These are phyloP conservation scores for Brachystomella parvula DNA, from an alignment of 1,140 invertebrate species.

Conservation along the genomic window DNA sequence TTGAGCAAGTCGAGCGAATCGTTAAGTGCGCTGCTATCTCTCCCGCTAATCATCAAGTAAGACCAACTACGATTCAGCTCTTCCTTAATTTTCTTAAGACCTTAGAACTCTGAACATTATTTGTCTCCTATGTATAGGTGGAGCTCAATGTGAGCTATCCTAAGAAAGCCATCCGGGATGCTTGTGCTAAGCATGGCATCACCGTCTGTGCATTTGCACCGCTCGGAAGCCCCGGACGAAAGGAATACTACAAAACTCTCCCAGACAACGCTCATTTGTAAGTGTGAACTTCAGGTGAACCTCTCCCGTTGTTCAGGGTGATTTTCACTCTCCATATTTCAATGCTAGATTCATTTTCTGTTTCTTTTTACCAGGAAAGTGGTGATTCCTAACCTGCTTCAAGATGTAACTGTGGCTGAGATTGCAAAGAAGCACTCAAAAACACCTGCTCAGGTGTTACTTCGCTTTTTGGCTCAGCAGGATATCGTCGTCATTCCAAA, in stretches of 20 bases:
- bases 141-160: constrained; percentile 47
- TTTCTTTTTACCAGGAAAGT: too few relatives aligned
- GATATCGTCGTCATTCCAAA: constrained; percentile 74
- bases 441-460: constrained; percentile 66
- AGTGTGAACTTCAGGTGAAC: too few relatives aligned
- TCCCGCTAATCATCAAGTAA: constrained; percentile 48
- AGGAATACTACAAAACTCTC: constrained; percentile 6
- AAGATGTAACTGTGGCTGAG: constrained; percentile 56
- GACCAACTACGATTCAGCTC: neutral
- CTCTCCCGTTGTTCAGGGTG: too few relatives aligned
- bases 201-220: constrained; percentile 71
- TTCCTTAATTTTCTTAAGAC: neutral
- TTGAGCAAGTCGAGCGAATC: constrained; percentile 48
- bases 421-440: constrained; percentile 61
- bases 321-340: too few relatives aligned
- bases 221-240: constrained; percentile 59
- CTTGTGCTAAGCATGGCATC: constrained; percentile 44
- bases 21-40: constrained; percentile 45
- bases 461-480: constrained; percentile 64
- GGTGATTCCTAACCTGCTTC: constrained; percentile 42
- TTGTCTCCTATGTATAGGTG: neutral
- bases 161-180: constrained; percentile 43
- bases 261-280: neutral
- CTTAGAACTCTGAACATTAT: neutral
- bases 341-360: too few relatives aligned